These are phyloP conservation scores for Otolemur garnettii DNA, from an alignment of 2,113 vertebrate genomes.

Conservation along the genomic window DNA sequence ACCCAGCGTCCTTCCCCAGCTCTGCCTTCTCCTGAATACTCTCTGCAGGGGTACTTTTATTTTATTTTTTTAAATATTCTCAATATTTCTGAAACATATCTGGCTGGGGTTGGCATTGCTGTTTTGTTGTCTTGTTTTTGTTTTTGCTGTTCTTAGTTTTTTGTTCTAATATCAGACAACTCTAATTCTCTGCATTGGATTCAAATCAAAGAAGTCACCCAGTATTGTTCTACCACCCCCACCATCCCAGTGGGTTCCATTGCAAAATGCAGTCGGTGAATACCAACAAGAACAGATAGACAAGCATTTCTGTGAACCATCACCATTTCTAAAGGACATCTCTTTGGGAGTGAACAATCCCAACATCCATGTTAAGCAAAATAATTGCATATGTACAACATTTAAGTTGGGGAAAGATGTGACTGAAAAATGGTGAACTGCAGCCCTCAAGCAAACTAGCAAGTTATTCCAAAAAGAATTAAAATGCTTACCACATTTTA, in stretches of 20 bases:
- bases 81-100: neutral
- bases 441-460: neutral
- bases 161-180: neutral
- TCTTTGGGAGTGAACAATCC: constrained; percentile 12
- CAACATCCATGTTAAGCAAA: neutral
- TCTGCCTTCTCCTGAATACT: neutral
- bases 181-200: neutral
- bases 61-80: neutral
- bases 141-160: neutral
- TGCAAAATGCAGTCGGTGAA: neutral
- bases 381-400: constrained; percentile 24
- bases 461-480: constrained; percentile 43
- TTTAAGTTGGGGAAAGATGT: neutral
- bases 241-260: neutral
- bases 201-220: neutral
- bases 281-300: neutral
- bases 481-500: constrained; percentile 6
- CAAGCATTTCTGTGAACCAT: neutral
- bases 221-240: neutral
- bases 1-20: neutral
- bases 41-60: neutral
- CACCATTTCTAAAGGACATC: neutral
- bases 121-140: neutral
- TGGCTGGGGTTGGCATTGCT: neutral
- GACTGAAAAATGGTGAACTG: neutral